Conservation (phyloP, 2,113 vertebrate genomes). For the Urocolius indicus region DNA sequence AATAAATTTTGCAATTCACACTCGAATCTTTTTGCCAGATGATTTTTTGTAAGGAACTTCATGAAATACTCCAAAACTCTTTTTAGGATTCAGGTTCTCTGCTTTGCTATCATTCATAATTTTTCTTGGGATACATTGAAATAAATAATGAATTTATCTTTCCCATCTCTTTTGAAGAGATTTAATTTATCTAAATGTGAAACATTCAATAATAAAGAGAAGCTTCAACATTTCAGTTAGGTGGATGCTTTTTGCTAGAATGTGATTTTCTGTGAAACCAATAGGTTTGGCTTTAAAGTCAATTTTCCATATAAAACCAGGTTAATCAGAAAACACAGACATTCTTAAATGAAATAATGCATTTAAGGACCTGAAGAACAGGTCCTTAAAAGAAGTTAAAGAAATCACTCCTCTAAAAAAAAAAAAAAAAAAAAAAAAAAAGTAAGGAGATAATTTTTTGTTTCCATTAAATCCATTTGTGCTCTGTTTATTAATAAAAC, state of each 20-base stretch:
- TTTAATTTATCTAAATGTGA: background rate
- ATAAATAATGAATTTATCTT: background rate
- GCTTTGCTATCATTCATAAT: slow-evolving; percentile 8
- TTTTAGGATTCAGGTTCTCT: background rate
- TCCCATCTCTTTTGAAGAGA: background rate
- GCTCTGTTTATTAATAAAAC: background rate
- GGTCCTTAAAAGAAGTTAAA: background rate
- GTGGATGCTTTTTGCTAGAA: background rate
- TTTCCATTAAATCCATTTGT: background rate
- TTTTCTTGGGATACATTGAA: background rate
- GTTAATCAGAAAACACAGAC: background rate
- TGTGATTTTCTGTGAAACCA: background rate
- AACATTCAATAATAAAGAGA: background rate
- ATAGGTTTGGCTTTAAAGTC: background rate
- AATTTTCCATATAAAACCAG: background rate
- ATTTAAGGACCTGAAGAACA: no score
- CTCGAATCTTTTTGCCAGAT: slow-evolving; percentile 34
- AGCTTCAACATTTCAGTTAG: background rate
- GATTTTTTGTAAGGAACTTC: slow-evolving; percentile 23
- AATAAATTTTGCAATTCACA: slow-evolving; percentile 26
- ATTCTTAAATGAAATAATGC: background rate
- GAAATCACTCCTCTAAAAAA: background rate
- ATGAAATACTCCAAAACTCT: background rate
- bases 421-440: background rate
- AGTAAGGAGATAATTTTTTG: background rate